Conservation (phyloP, 2,113 vertebrate genomes). For the Grus americana region DNA sequence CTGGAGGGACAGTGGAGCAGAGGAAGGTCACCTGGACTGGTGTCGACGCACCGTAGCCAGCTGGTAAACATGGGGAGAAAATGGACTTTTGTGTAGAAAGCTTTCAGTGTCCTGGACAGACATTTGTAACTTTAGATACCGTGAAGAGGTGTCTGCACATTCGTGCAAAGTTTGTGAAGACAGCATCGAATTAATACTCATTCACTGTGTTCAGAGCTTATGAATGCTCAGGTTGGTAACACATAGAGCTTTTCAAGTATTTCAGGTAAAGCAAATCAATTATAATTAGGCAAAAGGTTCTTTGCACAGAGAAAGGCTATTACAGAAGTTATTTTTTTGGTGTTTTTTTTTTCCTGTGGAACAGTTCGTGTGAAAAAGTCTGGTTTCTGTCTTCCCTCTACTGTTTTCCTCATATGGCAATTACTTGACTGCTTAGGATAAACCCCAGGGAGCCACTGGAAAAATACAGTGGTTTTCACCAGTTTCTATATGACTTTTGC, state of each 20-base stretch:
- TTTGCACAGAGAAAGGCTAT: background rate
- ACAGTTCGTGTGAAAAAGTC: background rate
- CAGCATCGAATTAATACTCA: background rate
- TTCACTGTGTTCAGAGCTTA: background rate
- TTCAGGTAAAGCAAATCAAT: background rate
- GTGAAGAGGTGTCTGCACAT: background rate
- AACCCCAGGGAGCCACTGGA: background rate
- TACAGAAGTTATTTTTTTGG: background rate
- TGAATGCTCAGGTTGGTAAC: background rate
- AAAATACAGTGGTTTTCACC: background rate
- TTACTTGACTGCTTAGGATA: background rate
- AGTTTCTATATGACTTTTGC: background rate
- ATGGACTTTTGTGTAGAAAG: background rate
- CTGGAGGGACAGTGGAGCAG: background rate
- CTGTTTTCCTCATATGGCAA: background rate
- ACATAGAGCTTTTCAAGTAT: background rate
- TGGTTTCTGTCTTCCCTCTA: background rate
- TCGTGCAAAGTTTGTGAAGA: background rate
- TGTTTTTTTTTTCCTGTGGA: background rate
- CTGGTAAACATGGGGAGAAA: background rate
- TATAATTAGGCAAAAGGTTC: background rate
- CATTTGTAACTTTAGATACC: background rate
- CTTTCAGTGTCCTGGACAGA: background rate
- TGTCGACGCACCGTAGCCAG: accelerated
- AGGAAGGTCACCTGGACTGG: background rate